Conservation (phyloP, 30 jellyfish, hydroid and myxozoan species). For the Hydractinia symbiolongicarpus region DNA sequence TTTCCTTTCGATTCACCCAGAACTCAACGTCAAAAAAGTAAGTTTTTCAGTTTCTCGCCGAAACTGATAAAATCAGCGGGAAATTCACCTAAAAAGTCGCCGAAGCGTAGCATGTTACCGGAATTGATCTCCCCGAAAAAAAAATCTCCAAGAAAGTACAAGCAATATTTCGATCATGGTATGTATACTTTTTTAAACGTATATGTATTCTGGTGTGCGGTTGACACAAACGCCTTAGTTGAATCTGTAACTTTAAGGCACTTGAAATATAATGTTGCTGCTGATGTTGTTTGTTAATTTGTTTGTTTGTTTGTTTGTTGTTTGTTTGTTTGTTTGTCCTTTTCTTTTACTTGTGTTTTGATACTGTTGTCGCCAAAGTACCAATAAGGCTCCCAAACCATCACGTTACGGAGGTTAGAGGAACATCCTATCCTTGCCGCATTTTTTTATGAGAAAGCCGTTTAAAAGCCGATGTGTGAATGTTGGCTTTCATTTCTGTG, state of each 20-base stretch:
- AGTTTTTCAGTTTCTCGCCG: constrained; percentile 14
- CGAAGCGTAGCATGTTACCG: background rate
- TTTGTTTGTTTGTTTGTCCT: background rate
- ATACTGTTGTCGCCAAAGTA: too few species aligned
- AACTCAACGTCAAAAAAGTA: background rate
- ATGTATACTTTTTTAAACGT: background rate
- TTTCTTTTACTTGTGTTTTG: too few species aligned
- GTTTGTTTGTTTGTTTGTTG: background rate
- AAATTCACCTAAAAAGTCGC: constrained; percentile 36
- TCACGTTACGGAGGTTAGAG: too few species aligned
- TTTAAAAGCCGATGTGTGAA: too few species aligned
- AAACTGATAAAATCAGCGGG: background rate
- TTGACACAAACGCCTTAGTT: too few species aligned
- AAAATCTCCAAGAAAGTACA: background rate
- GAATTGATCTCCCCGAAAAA: background rate
- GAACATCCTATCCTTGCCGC: too few species aligned
- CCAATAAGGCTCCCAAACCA: too few species aligned
- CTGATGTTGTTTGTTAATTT: background rate
- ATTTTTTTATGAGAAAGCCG: too few species aligned
- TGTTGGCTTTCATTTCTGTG: too few species aligned
- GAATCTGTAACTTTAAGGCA: background rate
- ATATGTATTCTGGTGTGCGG: background rate
- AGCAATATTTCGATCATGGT: constrained; percentile 2
- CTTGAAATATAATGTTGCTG: background rate
- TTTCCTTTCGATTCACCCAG: constrained; percentile 23